Evolutionary conservation across 1,140 invertebrate species (phyloP), one percentile per base, ranked within the genome.

Genomic region (Probaryconus sp.): DNA sequence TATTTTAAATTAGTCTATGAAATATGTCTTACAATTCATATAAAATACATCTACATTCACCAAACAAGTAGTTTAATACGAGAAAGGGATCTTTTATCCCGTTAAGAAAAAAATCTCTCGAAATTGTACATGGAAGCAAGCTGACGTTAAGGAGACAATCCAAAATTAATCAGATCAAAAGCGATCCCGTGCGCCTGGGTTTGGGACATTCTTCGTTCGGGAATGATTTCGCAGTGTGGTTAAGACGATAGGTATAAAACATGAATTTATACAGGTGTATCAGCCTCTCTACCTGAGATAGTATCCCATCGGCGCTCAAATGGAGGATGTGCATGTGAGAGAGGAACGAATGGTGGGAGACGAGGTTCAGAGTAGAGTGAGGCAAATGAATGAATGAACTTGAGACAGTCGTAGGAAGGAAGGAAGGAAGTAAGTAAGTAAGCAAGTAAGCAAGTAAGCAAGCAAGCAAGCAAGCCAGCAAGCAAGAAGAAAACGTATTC

Each of bases 371-470:
- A 68, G 71, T 70, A 72, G 61, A 68, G 71, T 70, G 69, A 68
- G 68, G 60, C 50, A 73, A 79, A 86, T 85, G 85, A 86, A 87
- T 87, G 86, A 87, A 87, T 87, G 85, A 84, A 86, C 83, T 83
- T 84, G 81, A 81, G 81, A 81, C 82, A 83, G 83, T 85, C 80
- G 82, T 79, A 69, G 60, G 69, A 67, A 69, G 65, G 64, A 63
- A 68, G 42, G 64, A 58, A 64, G 63, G 28, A 58, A 28, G 64
- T 10, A 53, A 48, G 60, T 26, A 31, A 38, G 43, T 50, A 30
- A 78, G 69, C 55, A 33, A 21, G 31, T n/a, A 16, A 33, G 2
- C 48, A 47, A 11, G 7, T 10, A 28, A 47, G 43, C 37, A 65
- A 31, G 40, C 26, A 18, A 9, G 30, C 14, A 30, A 78, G 69